A percentile compares a stretch with the other conserved stretches of the same genome.
Conservation (phyloP, 1,140 invertebrate species). For the Drosophila parvula region DNA sequence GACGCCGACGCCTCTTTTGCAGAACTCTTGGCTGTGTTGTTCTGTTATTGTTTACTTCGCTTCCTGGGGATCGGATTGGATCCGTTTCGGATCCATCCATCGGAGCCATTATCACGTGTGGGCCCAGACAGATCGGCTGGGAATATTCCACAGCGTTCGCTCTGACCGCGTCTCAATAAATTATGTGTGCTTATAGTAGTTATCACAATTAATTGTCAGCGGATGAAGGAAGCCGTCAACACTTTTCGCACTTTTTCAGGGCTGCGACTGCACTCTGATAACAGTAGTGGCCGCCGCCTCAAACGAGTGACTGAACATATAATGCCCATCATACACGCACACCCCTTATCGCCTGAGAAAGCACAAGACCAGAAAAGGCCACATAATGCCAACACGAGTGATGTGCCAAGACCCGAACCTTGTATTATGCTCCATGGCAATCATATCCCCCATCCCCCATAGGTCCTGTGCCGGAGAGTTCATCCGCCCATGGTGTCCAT, state of each 20-base stretch:
- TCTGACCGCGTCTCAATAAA: constrained; percentile 37
- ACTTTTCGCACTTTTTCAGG: constrained; percentile 69
- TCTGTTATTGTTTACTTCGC: constrained; percentile 21
- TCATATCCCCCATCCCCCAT: neutral
- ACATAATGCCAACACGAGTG: constrained; percentile 4
- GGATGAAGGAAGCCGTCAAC: constrained; percentile 43
- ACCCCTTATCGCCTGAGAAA: constrained; percentile 60
- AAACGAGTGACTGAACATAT: constrained; percentile 65
- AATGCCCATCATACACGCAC: constrained; percentile 39
- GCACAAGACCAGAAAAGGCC: constrained; percentile 48
- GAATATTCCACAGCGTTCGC: constrained; percentile 63
- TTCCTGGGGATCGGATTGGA: constrained; percentile 8
- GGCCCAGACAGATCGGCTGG: constrained; percentile 45
- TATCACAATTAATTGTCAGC: constrained; percentile 64
- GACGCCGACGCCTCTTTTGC: constrained; percentile 7
- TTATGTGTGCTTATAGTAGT: constrained; percentile 50
- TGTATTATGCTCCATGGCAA: constrained; percentile 13
- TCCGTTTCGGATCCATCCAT: constrained; percentile 8
- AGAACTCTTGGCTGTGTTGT: constrained; percentile 11
- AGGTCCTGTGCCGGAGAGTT: constrained; percentile 13
- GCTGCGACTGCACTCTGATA: constrained; percentile 55
- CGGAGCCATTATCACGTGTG: constrained; percentile 44
- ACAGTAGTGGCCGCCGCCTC: constrained; percentile 36
- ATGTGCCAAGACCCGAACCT: constrained; percentile 6
- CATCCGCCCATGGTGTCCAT: constrained; percentile 9